Evolutionary conservation across 1,140 invertebrate genomes (phyloP), one percentile per base, ranked within the genome.

Genomic region (Matsumurasca onukii): DNA sequence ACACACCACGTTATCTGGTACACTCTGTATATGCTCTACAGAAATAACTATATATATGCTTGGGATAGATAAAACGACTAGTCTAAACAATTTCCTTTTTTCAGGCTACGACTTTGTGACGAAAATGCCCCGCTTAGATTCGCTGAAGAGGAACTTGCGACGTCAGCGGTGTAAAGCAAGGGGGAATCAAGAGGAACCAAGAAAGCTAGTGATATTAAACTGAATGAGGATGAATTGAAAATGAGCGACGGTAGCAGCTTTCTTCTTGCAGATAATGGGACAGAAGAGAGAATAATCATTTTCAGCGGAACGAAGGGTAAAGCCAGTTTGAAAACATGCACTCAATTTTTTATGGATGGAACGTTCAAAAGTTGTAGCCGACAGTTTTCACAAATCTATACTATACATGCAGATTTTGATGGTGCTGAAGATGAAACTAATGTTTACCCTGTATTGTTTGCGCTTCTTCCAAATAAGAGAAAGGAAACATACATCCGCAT

Each of bases 181-280:
- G 51, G 51, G 9, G 12, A 55, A 13, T n/a, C 24, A 61, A 27
- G 2, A 29, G 3, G 24, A 61, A 27, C 57, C 57, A 61, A 31
- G 24, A 25, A 3, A 31, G 25, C 24, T 3, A 27, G 12, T 5
- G 29, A 9, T 13, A 61, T 29, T 61, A 61, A n/a, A 61, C 24
- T 61, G 3, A 29, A 61, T 61, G 57, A 64, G n/a, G 31, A 34
- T n/a, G 20, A 34, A 2, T 20, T 64, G 29, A 64, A 31, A 15
- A 64, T 64, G 61, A 29, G 2, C 2, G 61, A 64, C 39, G 61
- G 61, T 15, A 61, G 57, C 57, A 61, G 29, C 25, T 31, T 64
- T 64, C 20, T 64, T 15, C 31, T 64, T 3, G 61, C 30, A 31
- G 57, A 61, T 20, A 29, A 61, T 29, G 27, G 57, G 9, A 22